A percentile compares a stretch with the other conserved stretches of the same genome.
Evolutionary conservation across 2,888 invertebrate genomes (phyloP).

Genomic region (Zhuqinia jingwanae): DNA sequence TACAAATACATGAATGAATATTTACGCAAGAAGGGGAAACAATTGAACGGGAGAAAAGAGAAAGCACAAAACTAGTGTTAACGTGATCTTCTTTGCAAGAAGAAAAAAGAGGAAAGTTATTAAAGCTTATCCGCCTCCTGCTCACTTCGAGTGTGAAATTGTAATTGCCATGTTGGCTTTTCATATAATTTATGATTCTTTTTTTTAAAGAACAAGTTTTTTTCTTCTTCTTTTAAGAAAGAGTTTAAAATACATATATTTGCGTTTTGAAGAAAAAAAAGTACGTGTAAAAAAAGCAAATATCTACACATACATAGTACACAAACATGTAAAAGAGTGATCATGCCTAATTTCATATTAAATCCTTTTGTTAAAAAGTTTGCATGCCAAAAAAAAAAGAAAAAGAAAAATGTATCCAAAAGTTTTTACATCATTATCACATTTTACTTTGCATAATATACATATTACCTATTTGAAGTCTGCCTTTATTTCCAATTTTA

Average conservation of each 20-base stretch:
- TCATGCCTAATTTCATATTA: neutral
- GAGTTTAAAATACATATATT: neutral
- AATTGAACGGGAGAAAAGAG: neutral
- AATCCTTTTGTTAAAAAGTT: neutral
- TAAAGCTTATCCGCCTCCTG: neutral
- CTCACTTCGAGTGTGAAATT: neutral
- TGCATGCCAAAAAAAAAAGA: neutral
- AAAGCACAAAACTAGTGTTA: too few relatives aligned
- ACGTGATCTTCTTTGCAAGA: too few relatives aligned
- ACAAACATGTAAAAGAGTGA: neutral
- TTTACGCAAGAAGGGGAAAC: slow-evolving; percentile 12
- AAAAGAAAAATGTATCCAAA: too few relatives aligned
- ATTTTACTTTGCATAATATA: too few relatives aligned
- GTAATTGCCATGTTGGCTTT: slow-evolving; percentile 20
- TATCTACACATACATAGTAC: neutral
- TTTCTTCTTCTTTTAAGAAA: neutral
- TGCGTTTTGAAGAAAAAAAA: too few relatives aligned
- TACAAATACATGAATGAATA: neutral
- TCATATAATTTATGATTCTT: slow-evolving; percentile 1
- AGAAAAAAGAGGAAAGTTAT: neutral
- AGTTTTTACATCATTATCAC: neutral
- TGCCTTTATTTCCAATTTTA: too few relatives aligned
- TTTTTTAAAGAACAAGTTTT: neutral
- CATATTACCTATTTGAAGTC: too few relatives aligned
- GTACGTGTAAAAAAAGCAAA: too few relatives aligned